Conservation (phyloP, 2,113 vertebrate genomes). For the Thymallus thymallus region DNA sequence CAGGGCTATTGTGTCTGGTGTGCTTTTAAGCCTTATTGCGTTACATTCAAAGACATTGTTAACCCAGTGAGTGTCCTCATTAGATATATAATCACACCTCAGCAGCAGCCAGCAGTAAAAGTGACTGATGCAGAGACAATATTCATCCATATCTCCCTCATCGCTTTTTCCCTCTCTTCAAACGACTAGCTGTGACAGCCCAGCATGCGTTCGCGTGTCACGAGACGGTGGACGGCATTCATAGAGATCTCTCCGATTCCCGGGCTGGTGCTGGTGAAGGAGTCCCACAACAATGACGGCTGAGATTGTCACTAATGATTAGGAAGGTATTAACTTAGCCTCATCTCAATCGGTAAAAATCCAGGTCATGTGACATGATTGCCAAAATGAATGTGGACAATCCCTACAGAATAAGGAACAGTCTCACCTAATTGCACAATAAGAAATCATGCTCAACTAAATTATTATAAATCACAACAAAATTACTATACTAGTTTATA, state of each 20-base stretch:
- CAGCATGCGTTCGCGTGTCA: background rate
- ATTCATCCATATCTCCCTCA: no score
- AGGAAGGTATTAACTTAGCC: background rate
- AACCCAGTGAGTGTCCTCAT: background rate
- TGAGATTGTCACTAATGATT: constrained; percentile 5
- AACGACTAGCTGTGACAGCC: background rate
- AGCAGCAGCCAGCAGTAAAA: background rate
- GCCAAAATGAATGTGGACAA: no score
- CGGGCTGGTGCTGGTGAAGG: background rate
- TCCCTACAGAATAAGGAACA: no score
- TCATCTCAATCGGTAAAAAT: background rate
- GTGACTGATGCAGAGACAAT: background rate
- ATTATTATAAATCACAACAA: no score
- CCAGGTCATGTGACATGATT: no score
- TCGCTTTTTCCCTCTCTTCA: background rate
- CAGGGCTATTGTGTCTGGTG: no score
- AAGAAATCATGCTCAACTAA: no score
- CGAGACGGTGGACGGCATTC: background rate
- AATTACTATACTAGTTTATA: no score
- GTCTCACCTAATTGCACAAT: no score
- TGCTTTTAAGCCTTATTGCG: no score
- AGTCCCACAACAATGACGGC: background rate
- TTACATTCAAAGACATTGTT: no score
- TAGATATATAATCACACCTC: no score
- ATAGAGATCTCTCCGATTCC: background rate